phyloP scores from a whole-genome alignment of 2,113 vertebrate species.

The Genyomyrus donnyi region DNA sequence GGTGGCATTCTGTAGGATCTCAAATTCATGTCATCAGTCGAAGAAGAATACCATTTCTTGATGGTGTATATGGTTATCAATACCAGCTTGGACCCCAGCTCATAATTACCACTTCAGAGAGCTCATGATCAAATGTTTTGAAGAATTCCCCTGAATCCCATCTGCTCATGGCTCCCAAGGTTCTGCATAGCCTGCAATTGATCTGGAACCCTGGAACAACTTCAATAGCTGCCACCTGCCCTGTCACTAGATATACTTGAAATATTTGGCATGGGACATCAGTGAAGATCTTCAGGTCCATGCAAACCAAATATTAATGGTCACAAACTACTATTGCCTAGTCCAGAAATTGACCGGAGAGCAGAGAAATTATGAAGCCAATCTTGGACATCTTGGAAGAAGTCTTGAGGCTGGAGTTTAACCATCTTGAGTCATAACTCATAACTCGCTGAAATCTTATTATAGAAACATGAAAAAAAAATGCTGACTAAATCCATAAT shows the following conservation, averaged over 20 bases:
- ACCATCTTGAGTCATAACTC: no score
- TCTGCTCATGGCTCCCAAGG: background rate
- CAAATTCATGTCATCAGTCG: background rate
- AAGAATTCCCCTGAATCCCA: background rate
- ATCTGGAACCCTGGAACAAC: background rate
- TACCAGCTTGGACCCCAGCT: background rate
- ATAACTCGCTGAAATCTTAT: no score
- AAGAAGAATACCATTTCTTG: background rate
- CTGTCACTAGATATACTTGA: background rate
- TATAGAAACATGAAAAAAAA: no score
- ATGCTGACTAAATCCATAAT: no score
- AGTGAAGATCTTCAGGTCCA: background rate
- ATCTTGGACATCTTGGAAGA: background rate
- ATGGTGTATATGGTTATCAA: background rate
- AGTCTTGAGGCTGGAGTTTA: background rate
- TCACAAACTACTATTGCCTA: background rate
- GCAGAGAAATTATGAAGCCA: background rate
- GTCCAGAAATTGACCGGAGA: background rate
- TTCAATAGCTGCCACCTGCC: background rate
- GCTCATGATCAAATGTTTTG: background rate
- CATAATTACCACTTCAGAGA: background rate
- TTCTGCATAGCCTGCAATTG: background rate
- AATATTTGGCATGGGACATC: background rate
- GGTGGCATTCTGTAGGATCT: background rate
- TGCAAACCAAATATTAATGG: background rate